Evolutionary conservation across 2,888 invertebrate genomes (phyloP).

Genomic region (Tetheella fluctuosa): DNA sequence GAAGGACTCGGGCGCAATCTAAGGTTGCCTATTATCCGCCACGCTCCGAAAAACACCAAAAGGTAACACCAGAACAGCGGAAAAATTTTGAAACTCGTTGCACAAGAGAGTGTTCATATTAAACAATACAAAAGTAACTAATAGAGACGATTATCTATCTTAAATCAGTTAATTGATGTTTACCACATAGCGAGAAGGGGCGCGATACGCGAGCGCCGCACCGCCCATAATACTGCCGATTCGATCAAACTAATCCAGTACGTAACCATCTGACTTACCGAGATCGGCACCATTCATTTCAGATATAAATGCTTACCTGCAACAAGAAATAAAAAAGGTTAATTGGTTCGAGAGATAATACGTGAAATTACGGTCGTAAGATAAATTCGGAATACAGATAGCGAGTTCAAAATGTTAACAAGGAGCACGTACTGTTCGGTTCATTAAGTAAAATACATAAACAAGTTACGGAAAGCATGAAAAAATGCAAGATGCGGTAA

Average conservation of each 20-base stretch:
- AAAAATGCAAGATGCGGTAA: conserved; percentile 65
- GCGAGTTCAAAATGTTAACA: conserved; percentile 61
- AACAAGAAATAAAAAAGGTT: conserved; percentile 58
- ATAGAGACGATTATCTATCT: conserved; percentile 77
- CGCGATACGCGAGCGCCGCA: conserved; percentile 37
- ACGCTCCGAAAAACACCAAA: conserved; percentile 84
- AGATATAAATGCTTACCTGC: conserved; percentile 64
- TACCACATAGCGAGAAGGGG: conserved; percentile 58
- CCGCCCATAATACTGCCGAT: conserved; percentile 45
- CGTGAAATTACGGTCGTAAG: conserved; percentile 23
- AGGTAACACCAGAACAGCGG: conserved; percentile 79
- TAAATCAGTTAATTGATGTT: conserved; percentile 80
- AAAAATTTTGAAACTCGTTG: conserved; percentile 81
- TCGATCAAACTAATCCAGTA: conserved; percentile 36
- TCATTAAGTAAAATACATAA: conserved; percentile 36
- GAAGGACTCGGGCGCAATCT: conserved; percentile 81
- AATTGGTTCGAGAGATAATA: conserved; percentile 27
- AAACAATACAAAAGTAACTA: conserved; percentile 79
- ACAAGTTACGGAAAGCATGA: conserved; percentile 49
- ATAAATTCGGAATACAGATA: conserved; percentile 31
- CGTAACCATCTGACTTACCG: conserved; percentile 52
- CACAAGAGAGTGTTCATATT: conserved; percentile 77
- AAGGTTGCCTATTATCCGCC: conserved; percentile 82
- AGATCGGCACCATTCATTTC: conserved; percentile 30
- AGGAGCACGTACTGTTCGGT: conserved; percentile 46